Evolutionary conservation across 2,888 invertebrate genomes (phyloP), one percentile per base, ranked within the genome.

Genomic region (Drosophila helvetica): DNA sequence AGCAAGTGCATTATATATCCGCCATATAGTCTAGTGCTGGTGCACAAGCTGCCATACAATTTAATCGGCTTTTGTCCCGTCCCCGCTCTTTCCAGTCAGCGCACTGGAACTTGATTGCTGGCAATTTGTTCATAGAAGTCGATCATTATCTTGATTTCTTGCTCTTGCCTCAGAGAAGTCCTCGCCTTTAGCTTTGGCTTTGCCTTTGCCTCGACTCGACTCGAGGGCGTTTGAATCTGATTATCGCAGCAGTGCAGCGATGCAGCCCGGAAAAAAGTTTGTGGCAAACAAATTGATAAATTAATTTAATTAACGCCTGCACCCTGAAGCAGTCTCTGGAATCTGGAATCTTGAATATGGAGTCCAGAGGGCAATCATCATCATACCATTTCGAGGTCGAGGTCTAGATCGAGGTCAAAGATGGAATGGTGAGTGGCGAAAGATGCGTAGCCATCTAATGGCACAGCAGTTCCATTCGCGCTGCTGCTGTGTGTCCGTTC

Each of bases 81-180:
- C 6, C 2, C 6, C 33, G 4, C 12, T 3, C 10, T 10, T 4
- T 1, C 33, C 38, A 38, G 15, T 38, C 33, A 46, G 50, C 45
- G 27, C 33, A 56, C 30, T 51, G 61, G 50, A 57, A 73, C 80
- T 70, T 85, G 83, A 82, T 82, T 88, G 80, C 70, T 25, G 61
- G 75, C 88, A 88, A 82, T 82, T 82, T 82, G 80, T 83, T 74
- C 78, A 83, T 88, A 86, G 70, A 82, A 80, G 84, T 83, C 88
- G 84, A 83, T 88, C 78, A 83, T 86, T 80, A 78, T 80, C 78
- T 70, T 66, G 67, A 69, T 56, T 66, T 66, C 69, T 66, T 68
- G 56, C 9, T 38, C 38, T 38, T 38, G 38, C 38, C n/a, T n/a
- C n/a, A n/a, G 38, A 7, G 15, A 52, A 59, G 60, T 68, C 71